phyloP scores from a whole-genome alignment of 1,140 invertebrate genomes.

The Rhysida immarginata region DNA sequence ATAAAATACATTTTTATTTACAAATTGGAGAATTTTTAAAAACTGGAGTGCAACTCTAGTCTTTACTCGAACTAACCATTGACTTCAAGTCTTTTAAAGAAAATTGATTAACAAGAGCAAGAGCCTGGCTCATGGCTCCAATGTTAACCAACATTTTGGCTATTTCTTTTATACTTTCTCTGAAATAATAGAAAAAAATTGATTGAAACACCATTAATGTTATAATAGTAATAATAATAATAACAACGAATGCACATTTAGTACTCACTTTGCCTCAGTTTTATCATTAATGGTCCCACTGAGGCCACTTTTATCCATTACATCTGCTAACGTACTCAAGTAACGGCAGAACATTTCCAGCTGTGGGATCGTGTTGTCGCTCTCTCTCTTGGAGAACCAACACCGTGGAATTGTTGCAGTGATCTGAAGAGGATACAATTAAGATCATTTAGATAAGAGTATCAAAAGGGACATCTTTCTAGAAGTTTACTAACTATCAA shows the following conservation, averaged over 20 bases:
- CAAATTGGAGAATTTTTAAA: not conserved
- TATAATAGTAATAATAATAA: too few relatives aligned
- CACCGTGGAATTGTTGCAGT: slow-evolving; percentile 27
- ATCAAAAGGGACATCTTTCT: too few relatives aligned
- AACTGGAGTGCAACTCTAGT: not conserved
- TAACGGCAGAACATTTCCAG: slow-evolving; percentile 29
- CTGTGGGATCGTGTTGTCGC: slow-evolving; percentile 27
- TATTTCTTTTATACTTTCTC: slow-evolving; percentile 26
- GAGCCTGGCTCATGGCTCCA: slow-evolving; percentile 28
- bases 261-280: not conserved
- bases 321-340: slow-evolving; percentile 24
- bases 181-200: slow-evolving; percentile 16
- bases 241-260: too few relatives aligned
- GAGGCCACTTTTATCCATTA: slow-evolving; percentile 18
- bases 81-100: slow-evolving; percentile 19
- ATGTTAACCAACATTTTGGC: slow-evolving; percentile 27
- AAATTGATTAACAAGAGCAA: slow-evolving; percentile 23
- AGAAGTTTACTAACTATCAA: too few relatives aligned
- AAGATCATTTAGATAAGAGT: too few relatives aligned
- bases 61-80: not conserved
- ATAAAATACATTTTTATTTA: too few relatives aligned
- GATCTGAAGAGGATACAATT: slow-evolving; percentile 27
- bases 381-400: slow-evolving; percentile 26
- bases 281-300: not conserved
- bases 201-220: too few relatives aligned